Conservation (phyloP, 2,113 vertebrate species). For the Perca schrenkii region DNA sequence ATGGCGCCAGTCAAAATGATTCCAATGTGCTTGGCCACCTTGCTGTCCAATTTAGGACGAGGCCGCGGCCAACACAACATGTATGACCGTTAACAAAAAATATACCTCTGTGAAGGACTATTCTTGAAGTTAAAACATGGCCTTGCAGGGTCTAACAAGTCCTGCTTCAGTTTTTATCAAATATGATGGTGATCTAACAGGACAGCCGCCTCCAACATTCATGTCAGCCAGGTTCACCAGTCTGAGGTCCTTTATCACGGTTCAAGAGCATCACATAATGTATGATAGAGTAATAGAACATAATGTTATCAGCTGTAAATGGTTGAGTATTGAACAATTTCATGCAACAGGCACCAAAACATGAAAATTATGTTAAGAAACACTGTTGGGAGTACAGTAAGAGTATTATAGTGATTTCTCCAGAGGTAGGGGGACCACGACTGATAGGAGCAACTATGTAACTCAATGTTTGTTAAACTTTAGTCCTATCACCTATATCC, state of each 20-base stretch:
- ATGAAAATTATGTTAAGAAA: not conserved
- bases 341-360: not conserved
- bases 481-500: too few relatives aligned
- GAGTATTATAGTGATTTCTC: not conserved
- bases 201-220: not conserved
- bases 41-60: slow-evolving; percentile 14
- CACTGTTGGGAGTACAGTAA: not conserved
- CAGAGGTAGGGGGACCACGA: not conserved
- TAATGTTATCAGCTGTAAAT: not conserved
- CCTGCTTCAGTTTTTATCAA: not conserved
- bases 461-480: too few relatives aligned
- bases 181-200: not conserved
- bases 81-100: slow-evolving; percentile 57
- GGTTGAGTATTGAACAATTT: not conserved
- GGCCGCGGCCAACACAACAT: slow-evolving; percentile 52
- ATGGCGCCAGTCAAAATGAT: slow-evolving; percentile 63
- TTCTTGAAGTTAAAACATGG: not conserved
- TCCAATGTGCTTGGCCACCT: slow-evolving; percentile 25
- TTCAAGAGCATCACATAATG: not conserved
- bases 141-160: slow-evolving; percentile 13
- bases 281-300: not conserved
- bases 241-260: not conserved
- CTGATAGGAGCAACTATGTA: too few relatives aligned
- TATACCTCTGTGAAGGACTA: slow-evolving; percentile 41
- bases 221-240: not conserved